These are phyloP conservation scores for Tiphia femorata DNA, from an alignment of 2,888 invertebrate genomes.

Conservation along the genomic window DNA sequence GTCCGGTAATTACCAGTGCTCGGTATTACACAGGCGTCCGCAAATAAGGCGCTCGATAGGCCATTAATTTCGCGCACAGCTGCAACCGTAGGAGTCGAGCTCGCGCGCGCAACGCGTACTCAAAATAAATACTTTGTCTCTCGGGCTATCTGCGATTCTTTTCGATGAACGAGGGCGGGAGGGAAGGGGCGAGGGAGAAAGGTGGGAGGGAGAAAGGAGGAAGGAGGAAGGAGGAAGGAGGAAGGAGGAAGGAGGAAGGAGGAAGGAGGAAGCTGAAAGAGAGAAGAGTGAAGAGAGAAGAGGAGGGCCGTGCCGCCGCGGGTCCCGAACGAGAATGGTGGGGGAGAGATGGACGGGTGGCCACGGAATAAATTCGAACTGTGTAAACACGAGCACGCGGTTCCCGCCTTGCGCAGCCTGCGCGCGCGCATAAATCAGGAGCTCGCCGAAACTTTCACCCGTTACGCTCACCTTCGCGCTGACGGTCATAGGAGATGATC, in stretches of 20 bases:
- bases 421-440: neutral
- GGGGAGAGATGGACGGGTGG: too few species aligned
- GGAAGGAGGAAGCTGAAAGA: neutral
- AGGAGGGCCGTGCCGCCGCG: too few species aligned
- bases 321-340: too few species aligned
- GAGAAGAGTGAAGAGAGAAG: neutral
- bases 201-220: neutral
- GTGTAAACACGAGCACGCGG: neutral
- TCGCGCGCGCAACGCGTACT: neutral
- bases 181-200: neutral
- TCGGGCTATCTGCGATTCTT: neutral
- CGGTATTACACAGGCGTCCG: constrained; percentile 21
- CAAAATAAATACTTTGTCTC: neutral
- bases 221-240: neutral
- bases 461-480: neutral
- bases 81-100: too few species aligned
- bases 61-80: constrained; percentile 38
- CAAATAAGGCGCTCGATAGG: constrained; percentile 22
- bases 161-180: neutral
- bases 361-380: neutral
- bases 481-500: neutral
- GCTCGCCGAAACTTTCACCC: neutral
- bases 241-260: neutral
- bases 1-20: constrained; percentile 32
- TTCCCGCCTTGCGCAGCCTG: neutral